Conservation (phyloP, 2,113 vertebrate species). For the Arvicanthis niloticus region DNA sequence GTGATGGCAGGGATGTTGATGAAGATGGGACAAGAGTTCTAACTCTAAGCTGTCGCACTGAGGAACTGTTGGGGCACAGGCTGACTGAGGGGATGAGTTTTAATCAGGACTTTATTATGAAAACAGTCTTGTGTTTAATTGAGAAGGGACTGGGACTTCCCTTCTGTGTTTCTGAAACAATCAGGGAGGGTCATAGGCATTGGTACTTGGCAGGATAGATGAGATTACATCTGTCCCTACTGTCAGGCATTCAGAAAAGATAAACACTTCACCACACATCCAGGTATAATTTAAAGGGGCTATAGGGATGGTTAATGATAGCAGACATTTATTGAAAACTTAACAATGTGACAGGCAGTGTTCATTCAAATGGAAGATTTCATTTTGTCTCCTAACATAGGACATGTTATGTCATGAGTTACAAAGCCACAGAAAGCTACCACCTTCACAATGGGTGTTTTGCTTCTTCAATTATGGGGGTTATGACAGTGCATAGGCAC, state of each 20-base stretch:
- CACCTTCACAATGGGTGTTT: not conserved
- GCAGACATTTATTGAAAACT: constrained; percentile 30
- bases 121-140: constrained; percentile 15
- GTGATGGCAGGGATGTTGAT: not conserved
- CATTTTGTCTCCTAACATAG: constrained; percentile 3
- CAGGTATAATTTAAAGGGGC: constrained; percentile 49
- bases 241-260: not conserved
- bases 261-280: not conserved
- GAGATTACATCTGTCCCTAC: not conserved
- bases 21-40: not conserved
- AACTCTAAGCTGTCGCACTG: not conserved
- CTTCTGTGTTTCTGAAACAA: constrained; percentile 27
- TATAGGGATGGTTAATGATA: constrained; percentile 14
- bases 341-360: not conserved
- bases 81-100: not conserved
- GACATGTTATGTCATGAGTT: not conserved
- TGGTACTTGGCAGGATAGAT: not conserved
- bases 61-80: not conserved
- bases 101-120: constrained; percentile 12
- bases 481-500: not conserved
- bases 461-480: not conserved
- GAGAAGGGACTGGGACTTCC: constrained; percentile 34
- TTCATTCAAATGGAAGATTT: constrained; percentile 4
- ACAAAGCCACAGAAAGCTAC: not conserved
- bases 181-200: not conserved